Conservation (phyloP, 2,113 vertebrate genomes). For the Ammospiza nelsoni region DNA sequence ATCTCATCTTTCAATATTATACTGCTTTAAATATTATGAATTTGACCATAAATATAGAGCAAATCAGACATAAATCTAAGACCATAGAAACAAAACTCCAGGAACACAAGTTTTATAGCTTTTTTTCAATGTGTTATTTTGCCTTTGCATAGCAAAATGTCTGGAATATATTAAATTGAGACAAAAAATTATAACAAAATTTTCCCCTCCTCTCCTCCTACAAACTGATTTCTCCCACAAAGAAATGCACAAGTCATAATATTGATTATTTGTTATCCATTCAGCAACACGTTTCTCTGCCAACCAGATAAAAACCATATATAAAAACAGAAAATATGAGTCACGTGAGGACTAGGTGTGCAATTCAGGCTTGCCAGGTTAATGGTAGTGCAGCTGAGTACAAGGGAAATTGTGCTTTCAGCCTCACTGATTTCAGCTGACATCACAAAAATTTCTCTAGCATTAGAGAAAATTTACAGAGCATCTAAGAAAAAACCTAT, state of each 20-base stretch:
- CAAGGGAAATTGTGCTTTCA: not conserved
- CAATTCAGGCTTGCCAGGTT: not conserved
- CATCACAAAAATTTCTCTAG: not conserved
- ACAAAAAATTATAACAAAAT: not conserved
- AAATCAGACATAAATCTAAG: not conserved
- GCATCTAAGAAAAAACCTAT: not conserved
- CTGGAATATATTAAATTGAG: not conserved
- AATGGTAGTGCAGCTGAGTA: not conserved
- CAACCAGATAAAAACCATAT: not conserved
- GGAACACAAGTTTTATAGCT: not conserved
- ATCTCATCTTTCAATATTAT: not conserved
- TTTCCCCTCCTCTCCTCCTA: not conserved
- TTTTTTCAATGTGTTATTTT: not conserved
- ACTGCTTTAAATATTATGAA: not conserved
- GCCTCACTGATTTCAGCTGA: conserved; percentile 3
- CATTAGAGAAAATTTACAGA: not conserved
- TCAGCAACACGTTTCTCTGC: not conserved
- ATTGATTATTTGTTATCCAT: not conserved
- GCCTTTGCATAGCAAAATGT: not conserved
- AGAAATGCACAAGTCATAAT: not conserved
- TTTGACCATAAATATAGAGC: not conserved
- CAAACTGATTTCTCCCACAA: not conserved
- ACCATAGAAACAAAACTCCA: not conserved
- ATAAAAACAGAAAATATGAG: not conserved
- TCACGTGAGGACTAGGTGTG: not conserved